These are phyloP conservation scores for Holothuria leucospilota DNA, from an alignment of 53 echinoderm and acorn worm species.

Conservation along the genomic window DNA sequence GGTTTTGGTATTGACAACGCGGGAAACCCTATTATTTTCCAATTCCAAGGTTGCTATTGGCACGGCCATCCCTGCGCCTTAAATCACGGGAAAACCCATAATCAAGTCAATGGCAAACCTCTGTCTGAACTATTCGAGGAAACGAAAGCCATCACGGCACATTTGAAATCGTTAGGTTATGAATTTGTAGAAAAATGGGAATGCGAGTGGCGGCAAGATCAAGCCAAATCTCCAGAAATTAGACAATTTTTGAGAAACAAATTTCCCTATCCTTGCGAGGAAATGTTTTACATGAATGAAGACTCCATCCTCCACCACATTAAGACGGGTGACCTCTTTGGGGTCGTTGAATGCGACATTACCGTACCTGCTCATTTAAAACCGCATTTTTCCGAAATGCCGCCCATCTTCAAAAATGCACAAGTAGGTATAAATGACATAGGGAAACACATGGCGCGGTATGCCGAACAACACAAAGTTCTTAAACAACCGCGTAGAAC, in stretches of 20 bases:
- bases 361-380: conserved; percentile 40
- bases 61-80: conserved; percentile 51
- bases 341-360: conserved; percentile 45
- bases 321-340: conserved; percentile 19
- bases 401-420: conserved; percentile 58
- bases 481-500: conserved; percentile 58
- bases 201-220: conserved; percentile 34
- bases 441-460: conserved; percentile 58
- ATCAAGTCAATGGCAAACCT: neutral
- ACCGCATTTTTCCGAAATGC: conserved; percentile 60
- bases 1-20: neutral
- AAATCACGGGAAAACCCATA: neutral
- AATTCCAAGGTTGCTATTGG: conserved; percentile 64
- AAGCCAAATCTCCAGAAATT: neutral
- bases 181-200: conserved; percentile 38
- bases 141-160: conserved; percentile 18
- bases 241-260: neutral
- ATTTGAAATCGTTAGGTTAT: conserved; percentile 28
- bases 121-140: neutral
- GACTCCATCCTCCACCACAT: conserved; percentile 5
- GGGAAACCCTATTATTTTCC: conserved; percentile 40
- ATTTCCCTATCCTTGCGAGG: conserved; percentile 20
- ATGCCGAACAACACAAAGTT: neutral
- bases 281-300: conserved; percentile 4
- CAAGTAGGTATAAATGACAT: conserved; percentile 54